A percentile compares a stretch with the other conserved stretches of the same genome.
Evolutionary conservation across 2,113 vertebrate genomes (phyloP).

Genomic region (Solea senegalensis): DNA sequence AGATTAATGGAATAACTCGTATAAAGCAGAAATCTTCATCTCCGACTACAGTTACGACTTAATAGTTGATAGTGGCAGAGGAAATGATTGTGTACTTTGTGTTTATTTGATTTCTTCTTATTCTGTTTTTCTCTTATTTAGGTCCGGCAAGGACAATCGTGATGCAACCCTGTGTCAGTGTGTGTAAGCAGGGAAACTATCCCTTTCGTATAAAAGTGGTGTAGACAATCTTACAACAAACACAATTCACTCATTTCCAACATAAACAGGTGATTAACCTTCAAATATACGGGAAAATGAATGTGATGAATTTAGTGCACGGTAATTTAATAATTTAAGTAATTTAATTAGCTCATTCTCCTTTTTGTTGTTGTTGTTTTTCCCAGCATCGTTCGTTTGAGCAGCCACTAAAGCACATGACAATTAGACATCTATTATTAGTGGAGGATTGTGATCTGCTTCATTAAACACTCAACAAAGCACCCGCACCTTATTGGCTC

Average conservation of each 20-base stretch:
- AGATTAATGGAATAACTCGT: background rate
- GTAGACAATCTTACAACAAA: background rate
- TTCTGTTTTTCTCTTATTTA: background rate
- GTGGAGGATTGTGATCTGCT: too few relatives aligned
- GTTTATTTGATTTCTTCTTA: background rate
- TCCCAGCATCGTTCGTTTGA: too few relatives aligned
- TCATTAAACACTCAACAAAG: too few relatives aligned
- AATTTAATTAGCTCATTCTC: too few relatives aligned
- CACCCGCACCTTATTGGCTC: too few relatives aligned
- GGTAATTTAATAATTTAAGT: too few relatives aligned
- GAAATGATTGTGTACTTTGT: background rate
- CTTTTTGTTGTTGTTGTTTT: too few relatives aligned
- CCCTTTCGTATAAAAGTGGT: background rate
- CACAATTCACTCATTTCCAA: background rate
- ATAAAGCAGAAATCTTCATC: background rate
- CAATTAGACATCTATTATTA: too few relatives aligned
- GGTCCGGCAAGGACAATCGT: slow-evolving; percentile 1
- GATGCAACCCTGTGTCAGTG: slow-evolving; percentile 13
- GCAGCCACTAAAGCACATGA: too few relatives aligned
- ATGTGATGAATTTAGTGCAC: too few relatives aligned
- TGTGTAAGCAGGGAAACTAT: slow-evolving; percentile 4
- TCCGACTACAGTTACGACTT: background rate
- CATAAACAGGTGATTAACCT: too few relatives aligned
- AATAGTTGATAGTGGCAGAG: background rate
- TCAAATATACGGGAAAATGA: too few relatives aligned